Percentiles rank a stretch among this genome's conserved stretches.
Conservation (phyloP, 2,888 invertebrate genomes). For the Sicus ferrugineus region DNA sequence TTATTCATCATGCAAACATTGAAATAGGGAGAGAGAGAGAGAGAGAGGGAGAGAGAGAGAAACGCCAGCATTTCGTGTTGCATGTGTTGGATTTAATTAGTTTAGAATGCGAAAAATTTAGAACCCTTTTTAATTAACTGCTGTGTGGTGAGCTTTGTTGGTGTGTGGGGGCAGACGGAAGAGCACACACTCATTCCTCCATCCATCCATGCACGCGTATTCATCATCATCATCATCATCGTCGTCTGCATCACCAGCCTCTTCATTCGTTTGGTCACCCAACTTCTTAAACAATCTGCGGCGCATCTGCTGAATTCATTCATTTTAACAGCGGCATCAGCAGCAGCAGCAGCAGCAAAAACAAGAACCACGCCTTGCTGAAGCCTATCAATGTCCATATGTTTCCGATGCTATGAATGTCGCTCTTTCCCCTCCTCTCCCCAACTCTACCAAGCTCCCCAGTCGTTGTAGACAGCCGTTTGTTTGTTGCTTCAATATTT, state of each 20-base stretch:
- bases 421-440: background rate
- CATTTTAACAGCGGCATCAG: conserved; percentile 18
- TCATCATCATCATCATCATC: background rate
- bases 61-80: background rate
- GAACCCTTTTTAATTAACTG: conserved; percentile 32
- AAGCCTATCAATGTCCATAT: background rate
- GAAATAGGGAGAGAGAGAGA: no score
- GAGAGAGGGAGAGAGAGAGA: background rate
- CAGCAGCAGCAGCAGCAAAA: conserved; percentile 1
- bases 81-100: conserved; percentile 32
- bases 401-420: conserved; percentile 2
- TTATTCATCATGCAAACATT: no score
- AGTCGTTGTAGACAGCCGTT: no score
- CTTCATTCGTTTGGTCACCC: conserved; percentile 14
- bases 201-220: background rate
- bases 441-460: background rate
- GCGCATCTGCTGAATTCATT: conserved; percentile 34
- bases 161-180: no score
- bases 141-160: background rate
- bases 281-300: conserved; percentile 34
- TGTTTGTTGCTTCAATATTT: no score
- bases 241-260: background rate
- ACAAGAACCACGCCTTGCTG: conserved; percentile 15
- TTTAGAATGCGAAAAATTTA: conserved; percentile 35
- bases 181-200: background rate